These are phyloP conservation scores for Quadriops clusia DNA, from an alignment of 2,888 invertebrate genomes.

Conservation along the genomic window DNA sequence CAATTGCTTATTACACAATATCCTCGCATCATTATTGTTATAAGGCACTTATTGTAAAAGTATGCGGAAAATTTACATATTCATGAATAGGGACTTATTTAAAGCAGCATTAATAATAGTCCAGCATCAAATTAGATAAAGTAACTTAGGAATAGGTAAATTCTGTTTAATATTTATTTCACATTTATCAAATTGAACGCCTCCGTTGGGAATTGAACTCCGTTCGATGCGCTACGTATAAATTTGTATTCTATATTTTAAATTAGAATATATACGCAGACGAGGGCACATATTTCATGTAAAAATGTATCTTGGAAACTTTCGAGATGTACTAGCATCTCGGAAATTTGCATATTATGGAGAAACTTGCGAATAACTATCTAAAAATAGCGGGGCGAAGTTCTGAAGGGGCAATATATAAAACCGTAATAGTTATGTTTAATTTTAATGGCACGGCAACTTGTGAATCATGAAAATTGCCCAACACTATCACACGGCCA, in stretches of 20 bases:
- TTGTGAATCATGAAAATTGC: conserved; percentile 21
- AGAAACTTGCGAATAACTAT: conserved; percentile 31
- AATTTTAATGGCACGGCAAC: background rate
- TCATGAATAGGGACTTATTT: too few species aligned
- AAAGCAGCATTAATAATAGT: too few species aligned
- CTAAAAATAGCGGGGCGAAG: too few species aligned
- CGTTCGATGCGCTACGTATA: conserved; percentile 31
- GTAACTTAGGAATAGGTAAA: conserved; percentile 16
- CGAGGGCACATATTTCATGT: conserved; percentile 37
- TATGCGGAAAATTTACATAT: too few species aligned
- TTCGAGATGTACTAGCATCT: conserved; percentile 31
- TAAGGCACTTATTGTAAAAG: too few species aligned
- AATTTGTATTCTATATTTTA: conserved; percentile 41
- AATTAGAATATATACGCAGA: conserved; percentile 39
- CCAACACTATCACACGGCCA: conserved; percentile 20
- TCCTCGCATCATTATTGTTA: too few species aligned
- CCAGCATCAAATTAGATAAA: conserved; percentile 2
- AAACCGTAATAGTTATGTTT: background rate
- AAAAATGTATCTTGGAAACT: conserved; percentile 29
- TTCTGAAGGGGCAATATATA: background rate
- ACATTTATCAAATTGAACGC: conserved; percentile 38
- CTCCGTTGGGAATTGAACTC: conserved; percentile 34
- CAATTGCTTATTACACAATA: too few species aligned
- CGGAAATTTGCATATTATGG: conserved; percentile 35
- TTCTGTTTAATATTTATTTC: conserved; percentile 38